phyloP scores from a whole-genome alignment of 2,113 vertebrate genomes.

The Trematomus loennbergii region DNA sequence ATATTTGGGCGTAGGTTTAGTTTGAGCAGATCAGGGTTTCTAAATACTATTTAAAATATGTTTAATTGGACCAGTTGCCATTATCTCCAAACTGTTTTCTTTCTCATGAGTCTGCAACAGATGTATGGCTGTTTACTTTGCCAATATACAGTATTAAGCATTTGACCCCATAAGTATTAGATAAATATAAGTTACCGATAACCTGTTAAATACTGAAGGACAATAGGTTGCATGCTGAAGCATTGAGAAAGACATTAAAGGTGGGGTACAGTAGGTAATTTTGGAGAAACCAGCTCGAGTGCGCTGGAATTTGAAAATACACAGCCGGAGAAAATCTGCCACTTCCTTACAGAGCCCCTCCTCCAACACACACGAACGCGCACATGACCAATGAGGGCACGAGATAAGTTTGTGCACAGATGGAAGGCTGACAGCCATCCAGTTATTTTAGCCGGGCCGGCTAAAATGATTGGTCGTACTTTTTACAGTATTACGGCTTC shows the following conservation, averaged over 20 bases:
- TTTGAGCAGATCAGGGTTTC: not conserved
- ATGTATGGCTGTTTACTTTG: not conserved
- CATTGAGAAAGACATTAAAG: not conserved
- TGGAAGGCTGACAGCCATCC: too few species aligned
- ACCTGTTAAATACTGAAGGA: not conserved
- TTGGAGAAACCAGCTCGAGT: too few species aligned
- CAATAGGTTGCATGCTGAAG: not conserved
- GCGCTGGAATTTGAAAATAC: too few species aligned
- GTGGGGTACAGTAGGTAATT: too few species aligned
- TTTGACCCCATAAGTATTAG: not conserved
- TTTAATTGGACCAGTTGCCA: not conserved
- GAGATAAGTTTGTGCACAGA: too few species aligned
- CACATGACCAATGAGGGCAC: too few species aligned
- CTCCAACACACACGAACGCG: too few species aligned
- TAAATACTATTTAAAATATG: not conserved
- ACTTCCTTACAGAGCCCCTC: too few species aligned
- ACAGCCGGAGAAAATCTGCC: too few species aligned
- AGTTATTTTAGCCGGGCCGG: too few species aligned
- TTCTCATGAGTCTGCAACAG: not conserved
- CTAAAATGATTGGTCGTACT: too few species aligned
- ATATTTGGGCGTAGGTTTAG: not conserved
- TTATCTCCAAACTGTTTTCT: not conserved
- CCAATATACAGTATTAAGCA: not conserved
- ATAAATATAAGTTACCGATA: conserved; percentile 4
- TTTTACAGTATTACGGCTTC: too few species aligned